phyloP scores from a whole-genome alignment of 2,888 invertebrate species.

The Chorisops tibialis region DNA sequence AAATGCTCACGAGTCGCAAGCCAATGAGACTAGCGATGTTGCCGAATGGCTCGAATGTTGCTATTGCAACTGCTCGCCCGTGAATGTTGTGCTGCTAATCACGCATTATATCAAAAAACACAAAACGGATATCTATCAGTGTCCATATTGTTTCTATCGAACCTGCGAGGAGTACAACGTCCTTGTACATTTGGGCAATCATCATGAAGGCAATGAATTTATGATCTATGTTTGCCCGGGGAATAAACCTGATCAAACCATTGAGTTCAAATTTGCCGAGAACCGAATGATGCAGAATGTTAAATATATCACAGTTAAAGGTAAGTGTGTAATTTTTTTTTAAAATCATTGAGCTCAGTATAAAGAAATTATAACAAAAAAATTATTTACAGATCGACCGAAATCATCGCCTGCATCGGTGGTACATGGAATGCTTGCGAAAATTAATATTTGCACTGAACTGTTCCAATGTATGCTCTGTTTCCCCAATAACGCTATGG shows the following conservation, averaged over 20 bases:
- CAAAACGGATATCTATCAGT: slow-evolving; percentile 60
- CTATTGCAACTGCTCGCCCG: slow-evolving; percentile 53
- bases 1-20: slow-evolving; percentile 39
- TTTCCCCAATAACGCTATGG: too few species aligned
- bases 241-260: neutral
- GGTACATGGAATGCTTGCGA: too few species aligned
- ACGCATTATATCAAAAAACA: slow-evolving; percentile 63
- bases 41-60: slow-evolving; percentile 55
- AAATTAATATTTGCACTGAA: too few species aligned
- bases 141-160: slow-evolving; percentile 67
- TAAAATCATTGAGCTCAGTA: too few species aligned
- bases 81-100: slow-evolving; percentile 47
- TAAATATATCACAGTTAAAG: slow-evolving; percentile 24
- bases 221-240: slow-evolving; percentile 19
- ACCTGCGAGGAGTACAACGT: slow-evolving; percentile 43
- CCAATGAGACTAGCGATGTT: slow-evolving; percentile 17
- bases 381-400: too few species aligned
- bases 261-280: neutral
- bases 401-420: too few species aligned
- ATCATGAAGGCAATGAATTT: slow-evolving; percentile 23
- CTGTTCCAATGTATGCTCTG: too few species aligned
- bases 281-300: slow-evolving; percentile 20
- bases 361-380: too few species aligned
- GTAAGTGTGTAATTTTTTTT: slow-evolving; percentile 23
- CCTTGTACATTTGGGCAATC: slow-evolving; percentile 25